Evolutionary conservation across 2,797 vertebrate genomes (phyloP), one percentile per base, ranked within the genome.

Genomic region (Phalanger gymnotis): DNA sequence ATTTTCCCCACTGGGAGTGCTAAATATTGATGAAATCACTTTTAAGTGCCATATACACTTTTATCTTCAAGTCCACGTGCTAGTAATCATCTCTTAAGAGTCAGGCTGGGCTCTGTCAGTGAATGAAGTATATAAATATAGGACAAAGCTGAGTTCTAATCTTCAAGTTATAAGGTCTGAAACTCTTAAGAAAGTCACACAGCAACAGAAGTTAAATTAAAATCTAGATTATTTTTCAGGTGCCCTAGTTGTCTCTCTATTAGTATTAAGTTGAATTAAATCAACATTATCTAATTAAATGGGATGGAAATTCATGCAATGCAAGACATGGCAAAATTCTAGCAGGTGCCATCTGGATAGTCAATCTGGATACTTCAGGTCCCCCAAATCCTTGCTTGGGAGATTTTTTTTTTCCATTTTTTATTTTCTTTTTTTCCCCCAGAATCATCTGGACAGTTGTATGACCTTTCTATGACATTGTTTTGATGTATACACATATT

Each of bases 391-490:
- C 7, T 73, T 73, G 16, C n/a, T 73, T 73, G 16, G 73, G 73
- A 81, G 40, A 0, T 92, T 93, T 96, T 93, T 12, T n/a, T n/a
- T 95, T 94, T 93, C 73, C 0, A 52, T 94, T 94, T 73, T 25
- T 95, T 54, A 91, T 4, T 2, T 92, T 13, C 58, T 0, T 55
- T 96, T 54, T 91, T 3, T 1, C 89, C 7, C 40, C 22, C 51
- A 66, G 93, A 93, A 92, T 97, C 90, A 58, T n/a, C 2, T 57
- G 5, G 40, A 4, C 2, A 90, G 28, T 92, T 54, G 13, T 52
- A 94, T 93, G 51, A 91, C 66, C 94, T 89, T 92, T 95, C 16
- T 90, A 58, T 2, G 52, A 53, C 16, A 87, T 95, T 66, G 52
- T 92, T 0, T 96, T 31, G 4, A 89, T 94, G 12, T 52, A 90